Evolutionary conservation across 2,113 vertebrate species (phyloP).

Genomic region (Limanda limanda): DNA sequence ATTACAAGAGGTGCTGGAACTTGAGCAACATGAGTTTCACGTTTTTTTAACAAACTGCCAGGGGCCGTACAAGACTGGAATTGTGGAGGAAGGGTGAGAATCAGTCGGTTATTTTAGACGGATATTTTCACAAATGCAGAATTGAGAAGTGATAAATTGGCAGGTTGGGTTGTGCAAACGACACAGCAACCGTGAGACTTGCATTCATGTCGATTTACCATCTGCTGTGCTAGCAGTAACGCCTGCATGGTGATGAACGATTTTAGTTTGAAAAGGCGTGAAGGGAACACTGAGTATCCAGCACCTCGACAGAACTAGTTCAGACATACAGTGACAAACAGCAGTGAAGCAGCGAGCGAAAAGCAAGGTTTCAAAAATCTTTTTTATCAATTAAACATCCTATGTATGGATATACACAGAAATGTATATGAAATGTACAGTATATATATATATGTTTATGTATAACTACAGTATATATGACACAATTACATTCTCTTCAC

Average conservation of each 20-base stretch:
- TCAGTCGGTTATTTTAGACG: slow-evolving; percentile 45
- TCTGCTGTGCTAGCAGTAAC: slow-evolving; percentile 57
- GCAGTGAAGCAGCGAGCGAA: slow-evolving; percentile 1
- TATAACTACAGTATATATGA: neutral
- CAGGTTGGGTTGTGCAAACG: slow-evolving; percentile 40
- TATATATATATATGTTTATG: neutral
- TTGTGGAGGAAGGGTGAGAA: slow-evolving; percentile 18
- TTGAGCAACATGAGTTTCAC: slow-evolving; percentile 18
- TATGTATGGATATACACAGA: neutral
- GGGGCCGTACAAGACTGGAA: slow-evolving; percentile 2
- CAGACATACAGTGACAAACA: neutral
- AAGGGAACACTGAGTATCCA: slow-evolving; percentile 5
- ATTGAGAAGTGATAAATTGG: slow-evolving; percentile 41
- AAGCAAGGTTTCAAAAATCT: neutral
- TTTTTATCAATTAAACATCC: neutral
- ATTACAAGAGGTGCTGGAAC: slow-evolving; percentile 28
- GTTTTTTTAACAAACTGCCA: slow-evolving; percentile 24
- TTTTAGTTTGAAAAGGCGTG: neutral
- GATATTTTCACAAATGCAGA: slow-evolving; percentile 43
- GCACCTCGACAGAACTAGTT: neutral
- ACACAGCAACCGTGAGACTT: slow-evolving; percentile 46
- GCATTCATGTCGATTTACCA: slow-evolving; percentile 56
- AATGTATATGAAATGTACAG: neutral
- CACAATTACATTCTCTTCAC: neutral
- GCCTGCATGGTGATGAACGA: slow-evolving; percentile 29